Evolutionary conservation across 2,113 vertebrate genomes (phyloP), one percentile per base, ranked within the genome.

Genomic region (Sphaerodactylus townsendi): DNA sequence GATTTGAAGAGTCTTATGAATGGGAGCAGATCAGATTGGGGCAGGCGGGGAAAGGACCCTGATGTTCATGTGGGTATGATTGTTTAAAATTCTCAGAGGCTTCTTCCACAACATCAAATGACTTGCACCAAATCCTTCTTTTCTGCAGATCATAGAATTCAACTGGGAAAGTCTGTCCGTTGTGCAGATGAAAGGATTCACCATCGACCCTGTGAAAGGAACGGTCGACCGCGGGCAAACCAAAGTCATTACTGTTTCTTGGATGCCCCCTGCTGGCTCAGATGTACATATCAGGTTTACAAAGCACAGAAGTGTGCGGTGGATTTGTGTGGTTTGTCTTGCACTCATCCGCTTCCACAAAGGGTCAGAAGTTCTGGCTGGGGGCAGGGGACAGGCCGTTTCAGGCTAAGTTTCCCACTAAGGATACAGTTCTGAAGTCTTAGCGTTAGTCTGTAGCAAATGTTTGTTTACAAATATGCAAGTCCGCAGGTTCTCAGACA

Each of bases 111-210:
- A 2, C 30, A 19, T 50, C 78, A 2, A 30, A 0, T 39, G 44
- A 37, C 28, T n/a, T 4, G 21, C 28, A 25, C 56, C 15, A 41
- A 76, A 28, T 46, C 28, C 53, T 39, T 25, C 25, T 19, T 3
- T 50, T 56, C 59, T 23, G 1, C 86, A 98, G 98, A 91, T 15
- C 0, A 86, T 92, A 1, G 97, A 98, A 87, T 98, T 98, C 93
- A 53, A 66, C 70, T 94, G 96, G 90, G 97, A 98, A 10, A 83
- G 83, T 4, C 1, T 95, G 1, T 3, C 84, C 0, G 19, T 90
- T 4, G 87, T 98, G 80, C 97, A 97, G 87, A 95, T 96, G 90
- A 96, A 93, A 68, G 98, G 98, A 77, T 98, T 99, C 93, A 87
- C 81, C 2, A 33, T 98, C 0, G 96, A 97, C 3, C 94, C 97